Evolutionary conservation across 2,888 invertebrate species (phyloP), one percentile per base, ranked within the genome.

Genomic region (Hydraecia micacea): DNA sequence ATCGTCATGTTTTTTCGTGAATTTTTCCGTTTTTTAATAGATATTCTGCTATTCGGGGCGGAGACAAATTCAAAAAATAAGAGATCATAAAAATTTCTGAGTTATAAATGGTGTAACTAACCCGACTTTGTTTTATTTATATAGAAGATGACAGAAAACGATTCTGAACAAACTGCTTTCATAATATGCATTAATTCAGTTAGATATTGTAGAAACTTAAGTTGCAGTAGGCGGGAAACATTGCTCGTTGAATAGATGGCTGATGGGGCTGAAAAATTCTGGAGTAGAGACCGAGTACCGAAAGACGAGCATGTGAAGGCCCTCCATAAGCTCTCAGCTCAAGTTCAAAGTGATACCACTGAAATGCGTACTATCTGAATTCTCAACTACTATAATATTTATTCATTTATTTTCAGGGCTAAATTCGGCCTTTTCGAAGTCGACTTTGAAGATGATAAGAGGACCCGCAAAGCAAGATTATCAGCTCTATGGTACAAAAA

Each of bases 371-470:
- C 46, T 13, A 13, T 21, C 7, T 28, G 46, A 49, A 68, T 32
- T 68, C 8, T 25, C 32, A 49, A 68, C 32, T 15, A 32, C 25
- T 32, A 49, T 68, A 18, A 15, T 52, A 15, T 52, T 36, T 18
- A 11, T 18, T n/a, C 1, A 55, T 46, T 69, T 62, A 15, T 25
- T 93, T 93, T 74, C 91, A 95, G 95, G 1, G 78, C 92, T 2
- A 95, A 95, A 82, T 95, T 95, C 68, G 95, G 95, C 11, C 91
- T 95, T 3, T 95, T 95, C 63, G 93, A 95, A 88, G 94, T 94
- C 0, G 92, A 95, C 81, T 95, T 91, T 63, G 85, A 92, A 2
- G 93, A 93, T 60, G 91, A 91, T 0, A 81, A 90, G 36, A 91
- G 91, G 66, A 90, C 87, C 0, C 90, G 95, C 18, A 91, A 76